Evolutionary conservation across 2,888 invertebrate genomes (phyloP).

Genomic region (Calliphora vomitoria): DNA sequence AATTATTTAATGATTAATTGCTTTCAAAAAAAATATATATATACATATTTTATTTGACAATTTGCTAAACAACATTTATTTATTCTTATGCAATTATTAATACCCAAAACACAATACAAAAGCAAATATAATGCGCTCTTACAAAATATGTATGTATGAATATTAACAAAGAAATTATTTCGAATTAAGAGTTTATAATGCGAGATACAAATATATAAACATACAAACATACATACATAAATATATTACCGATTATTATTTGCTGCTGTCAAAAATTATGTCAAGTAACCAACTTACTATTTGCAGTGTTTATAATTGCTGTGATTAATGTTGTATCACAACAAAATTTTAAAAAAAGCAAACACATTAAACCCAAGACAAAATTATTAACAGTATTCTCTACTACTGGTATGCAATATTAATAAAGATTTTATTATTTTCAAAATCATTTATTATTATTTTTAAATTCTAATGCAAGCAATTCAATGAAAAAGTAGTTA

Average conservation of each 20-base stretch:
- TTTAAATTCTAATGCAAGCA: too few species aligned
- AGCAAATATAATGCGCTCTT: background rate
- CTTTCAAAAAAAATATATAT: constrained; percentile 9
- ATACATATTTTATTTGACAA: constrained; percentile 34
- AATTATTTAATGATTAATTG: constrained; percentile 38
- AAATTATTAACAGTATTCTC: background rate
- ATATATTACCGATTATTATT: background rate
- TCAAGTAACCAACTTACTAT: constrained; percentile 21
- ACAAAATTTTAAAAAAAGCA: background rate
- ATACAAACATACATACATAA: too few species aligned
- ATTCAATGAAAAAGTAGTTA: too few species aligned
- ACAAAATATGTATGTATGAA: constrained; percentile 9
- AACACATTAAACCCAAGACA: background rate
- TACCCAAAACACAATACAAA: constrained; percentile 1
- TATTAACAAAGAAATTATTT: constrained; percentile 9
- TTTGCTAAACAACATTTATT: constrained; percentile 35
- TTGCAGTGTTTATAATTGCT: constrained; percentile 33
- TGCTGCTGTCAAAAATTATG: constrained; percentile 55
- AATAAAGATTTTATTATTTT: too few species aligned
- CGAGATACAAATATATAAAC: background rate
- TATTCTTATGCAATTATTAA: constrained; percentile 36
- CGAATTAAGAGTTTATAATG: background rate
- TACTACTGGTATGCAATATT: background rate
- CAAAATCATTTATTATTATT: too few species aligned
- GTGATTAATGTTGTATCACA: constrained; percentile 19